phyloP scores from a whole-genome alignment of 2,888 invertebrate genomes.

The Calliphora vomitoria region DNA sequence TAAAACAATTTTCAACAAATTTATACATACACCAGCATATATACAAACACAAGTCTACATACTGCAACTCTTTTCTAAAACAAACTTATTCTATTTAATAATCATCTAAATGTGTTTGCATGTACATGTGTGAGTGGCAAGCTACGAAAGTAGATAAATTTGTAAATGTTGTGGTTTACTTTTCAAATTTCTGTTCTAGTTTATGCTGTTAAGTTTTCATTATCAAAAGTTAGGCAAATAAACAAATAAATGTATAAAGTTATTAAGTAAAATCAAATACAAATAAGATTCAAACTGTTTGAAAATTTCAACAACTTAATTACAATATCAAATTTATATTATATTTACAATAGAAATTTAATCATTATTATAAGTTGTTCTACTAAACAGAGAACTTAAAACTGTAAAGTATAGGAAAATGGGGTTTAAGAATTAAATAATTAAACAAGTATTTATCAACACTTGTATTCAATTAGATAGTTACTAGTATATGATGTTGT shows the following conservation, averaged over 20 bases:
- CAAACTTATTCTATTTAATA: not conserved
- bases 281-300: slow-evolving; percentile 9
- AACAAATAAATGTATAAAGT: slow-evolving; percentile 42
- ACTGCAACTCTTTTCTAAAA: not conserved
- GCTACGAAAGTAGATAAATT: slow-evolving; percentile 10
- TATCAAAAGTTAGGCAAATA: slow-evolving; percentile 51
- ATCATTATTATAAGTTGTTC: not conserved
- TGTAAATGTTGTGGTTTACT: slow-evolving; percentile 24
- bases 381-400: not conserved
- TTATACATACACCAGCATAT: not conserved
- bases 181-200: slow-evolving; percentile 30
- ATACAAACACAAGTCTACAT: not conserved
- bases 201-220: slow-evolving; percentile 32
- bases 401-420: too few relatives aligned
- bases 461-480: too few relatives aligned
- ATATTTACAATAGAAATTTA: not conserved
- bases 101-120: not conserved
- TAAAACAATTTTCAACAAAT: slow-evolving; percentile 12
- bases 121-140: not conserved
- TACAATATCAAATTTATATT: not conserved
- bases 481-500: too few relatives aligned
- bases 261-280: slow-evolving; percentile 31
- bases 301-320: slow-evolving; percentile 17
- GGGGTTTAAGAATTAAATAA: too few relatives aligned
- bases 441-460: too few relatives aligned